phyloP scores from a whole-genome alignment of 2,797 vertebrate genomes.

The Oceanodroma leucorhoa region DNA sequence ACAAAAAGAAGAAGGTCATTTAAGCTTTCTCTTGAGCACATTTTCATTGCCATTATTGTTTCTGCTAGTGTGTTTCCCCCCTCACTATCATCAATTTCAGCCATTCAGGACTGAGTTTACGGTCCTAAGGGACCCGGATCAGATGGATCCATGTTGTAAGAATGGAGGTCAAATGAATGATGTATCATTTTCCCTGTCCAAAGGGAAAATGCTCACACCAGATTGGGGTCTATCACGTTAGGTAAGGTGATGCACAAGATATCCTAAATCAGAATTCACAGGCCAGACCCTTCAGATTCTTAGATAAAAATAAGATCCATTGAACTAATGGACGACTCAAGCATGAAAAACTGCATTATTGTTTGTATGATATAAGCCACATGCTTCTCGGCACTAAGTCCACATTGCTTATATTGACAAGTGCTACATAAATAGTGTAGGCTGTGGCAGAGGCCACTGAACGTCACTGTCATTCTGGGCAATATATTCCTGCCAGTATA shows the following conservation, averaged over 20 bases:
- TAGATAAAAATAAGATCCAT: not conserved
- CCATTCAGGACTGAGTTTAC: not conserved
- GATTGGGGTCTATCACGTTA: not conserved
- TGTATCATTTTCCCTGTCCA: not conserved
- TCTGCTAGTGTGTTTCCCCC: not conserved
- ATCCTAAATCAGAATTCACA: not conserved
- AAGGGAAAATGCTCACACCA: rapidly evolving
- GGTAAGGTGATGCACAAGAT: not conserved
- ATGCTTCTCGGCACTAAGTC: not conserved
- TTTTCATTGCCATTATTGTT: not conserved
- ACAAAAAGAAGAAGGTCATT: not conserved
- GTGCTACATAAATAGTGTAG: not conserved
- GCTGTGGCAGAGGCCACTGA: not conserved
- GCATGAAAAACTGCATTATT: not conserved
- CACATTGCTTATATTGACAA: not conserved
- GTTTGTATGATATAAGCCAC: not conserved
- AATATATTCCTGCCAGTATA: not conserved
- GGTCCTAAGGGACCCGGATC: not conserved
- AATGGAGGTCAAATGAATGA: not conserved
- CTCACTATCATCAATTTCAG: not conserved
- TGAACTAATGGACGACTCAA: not conserved
- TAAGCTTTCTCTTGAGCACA: not conserved
- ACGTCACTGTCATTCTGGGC: not conserved
- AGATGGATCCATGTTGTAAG: not conserved
- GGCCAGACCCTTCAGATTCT: not conserved